Conservation (phyloP, 2,113 vertebrate genomes). For the Hypanus sabinus region DNA sequence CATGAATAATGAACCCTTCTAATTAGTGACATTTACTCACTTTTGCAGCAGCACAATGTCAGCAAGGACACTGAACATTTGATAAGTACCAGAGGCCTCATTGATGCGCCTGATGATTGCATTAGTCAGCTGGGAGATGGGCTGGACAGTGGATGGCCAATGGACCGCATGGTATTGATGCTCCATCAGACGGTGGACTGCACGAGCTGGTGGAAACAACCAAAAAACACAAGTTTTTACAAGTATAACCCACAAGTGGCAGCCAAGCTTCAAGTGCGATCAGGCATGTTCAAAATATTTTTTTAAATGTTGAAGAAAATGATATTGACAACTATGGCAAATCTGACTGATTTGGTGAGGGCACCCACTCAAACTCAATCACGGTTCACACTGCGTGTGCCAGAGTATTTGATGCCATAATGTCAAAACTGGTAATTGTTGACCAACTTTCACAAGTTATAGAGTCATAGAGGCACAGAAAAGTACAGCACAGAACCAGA, state of each 20-base stretch:
- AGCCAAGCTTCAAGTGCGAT: background rate
- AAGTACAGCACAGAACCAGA: no score
- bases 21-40: slow-evolving; percentile 54
- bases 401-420: no score
- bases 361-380: no score
- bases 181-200: slow-evolving; percentile 79
- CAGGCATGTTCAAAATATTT: background rate
- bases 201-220: slow-evolving; percentile 59
- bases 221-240: background rate
- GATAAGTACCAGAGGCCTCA: slow-evolving; percentile 88
- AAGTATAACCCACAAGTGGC: no score
- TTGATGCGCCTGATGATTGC: slow-evolving; percentile 77
- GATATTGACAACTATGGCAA: no score
- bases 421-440: no score
- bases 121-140: slow-evolving; percentile 71
- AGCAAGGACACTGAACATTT: slow-evolving; percentile 87
- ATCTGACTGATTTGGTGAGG: no score
- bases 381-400: no score
- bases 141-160: slow-evolving; percentile 67
- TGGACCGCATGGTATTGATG: slow-evolving; percentile 69
- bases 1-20: background rate
- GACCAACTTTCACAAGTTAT: no score
- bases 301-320: background rate
- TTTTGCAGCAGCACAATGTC: slow-evolving; percentile 80
- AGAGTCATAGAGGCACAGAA: no score